phyloP scores from a whole-genome alignment of 2,113 vertebrate species.

The Collichthys lucidus region DNA sequence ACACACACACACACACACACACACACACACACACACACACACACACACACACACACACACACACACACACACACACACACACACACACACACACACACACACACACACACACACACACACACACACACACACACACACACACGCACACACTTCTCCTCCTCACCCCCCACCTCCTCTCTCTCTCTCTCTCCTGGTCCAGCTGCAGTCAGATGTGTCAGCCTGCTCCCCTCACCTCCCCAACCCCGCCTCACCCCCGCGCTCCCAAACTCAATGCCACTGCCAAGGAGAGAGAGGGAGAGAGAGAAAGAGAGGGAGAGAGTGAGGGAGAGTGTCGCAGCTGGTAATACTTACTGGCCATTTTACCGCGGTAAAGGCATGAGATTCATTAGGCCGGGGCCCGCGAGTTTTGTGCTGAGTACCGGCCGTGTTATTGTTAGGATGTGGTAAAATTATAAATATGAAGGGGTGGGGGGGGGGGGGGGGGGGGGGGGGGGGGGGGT shows the following conservation, averaged over 20 bases:
- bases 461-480: no score
- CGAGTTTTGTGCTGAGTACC: slow-evolving; percentile 96
- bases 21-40: no score
- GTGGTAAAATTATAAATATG: slow-evolving; percentile 99
- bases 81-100: no score
- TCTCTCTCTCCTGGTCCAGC: slow-evolving; percentile 86
- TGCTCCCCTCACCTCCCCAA: slow-evolving; percentile 72
- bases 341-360: slow-evolving; percentile 98
- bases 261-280: slow-evolving; percentile 83
- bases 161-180: slow-evolving; percentile 30
- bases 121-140: no score
- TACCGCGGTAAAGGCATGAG: slow-evolving; percentile 92
- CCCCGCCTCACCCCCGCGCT: slow-evolving; percentile 48
- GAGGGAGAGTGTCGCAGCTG: slow-evolving; percentile 94
- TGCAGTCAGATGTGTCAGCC: slow-evolving; percentile 94
- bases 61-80: no score
- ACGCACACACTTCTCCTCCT: slow-evolving; percentile 3
- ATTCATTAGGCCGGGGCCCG: slow-evolving; percentile 97
- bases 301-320: slow-evolving; percentile 82
- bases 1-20: no score
- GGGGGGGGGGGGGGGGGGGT: no score
- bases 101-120: no score
- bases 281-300: slow-evolving; percentile 87
- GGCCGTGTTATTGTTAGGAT: slow-evolving; percentile 99
- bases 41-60: no score